Percentiles rank a stretch among this genome's conserved stretches.
Evolutionary conservation across 1,140 invertebrate genomes (phyloP).

Genomic region (Drosophila rufa): DNA sequence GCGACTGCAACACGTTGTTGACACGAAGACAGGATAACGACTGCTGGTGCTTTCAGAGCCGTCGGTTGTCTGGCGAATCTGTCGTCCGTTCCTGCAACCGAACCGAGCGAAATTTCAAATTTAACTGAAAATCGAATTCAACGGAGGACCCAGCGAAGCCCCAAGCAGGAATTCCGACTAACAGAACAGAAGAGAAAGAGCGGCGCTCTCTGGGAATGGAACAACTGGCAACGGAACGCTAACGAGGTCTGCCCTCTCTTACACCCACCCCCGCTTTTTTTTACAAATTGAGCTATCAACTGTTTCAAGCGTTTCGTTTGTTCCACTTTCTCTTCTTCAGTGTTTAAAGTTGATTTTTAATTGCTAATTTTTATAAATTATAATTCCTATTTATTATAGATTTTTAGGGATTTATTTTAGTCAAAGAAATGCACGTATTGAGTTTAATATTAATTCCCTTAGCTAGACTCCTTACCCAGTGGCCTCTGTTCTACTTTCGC

Average conservation of each 20-base stretch:
- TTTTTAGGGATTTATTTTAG: background rate
- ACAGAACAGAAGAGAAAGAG: slow-evolving; percentile 2
- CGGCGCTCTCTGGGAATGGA: background rate
- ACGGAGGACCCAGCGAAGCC: slow-evolving; percentile 1
- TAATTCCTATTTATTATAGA: background rate
- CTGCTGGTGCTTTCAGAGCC: background rate
- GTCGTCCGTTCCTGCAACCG: slow-evolving; percentile 4
- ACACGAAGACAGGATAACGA: slow-evolving; percentile 82
- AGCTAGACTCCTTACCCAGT: background rate
- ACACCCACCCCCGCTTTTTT: slow-evolving; percentile 23
- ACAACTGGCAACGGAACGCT: slow-evolving; percentile 15
- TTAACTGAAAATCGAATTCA: background rate
- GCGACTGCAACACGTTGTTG: slow-evolving; percentile 81
- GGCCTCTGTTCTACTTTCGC: slow-evolving; percentile 33
- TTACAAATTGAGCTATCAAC: slow-evolving; percentile 70
- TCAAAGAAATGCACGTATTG: too few relatives aligned
- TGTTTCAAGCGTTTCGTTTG: slow-evolving; percentile 36
- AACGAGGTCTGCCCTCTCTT: slow-evolving; percentile 41
- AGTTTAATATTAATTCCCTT: background rate
- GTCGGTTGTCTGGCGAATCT: background rate
- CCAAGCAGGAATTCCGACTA: background rate
- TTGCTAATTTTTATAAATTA: slow-evolving; percentile 10
- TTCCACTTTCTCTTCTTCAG: slow-evolving; percentile 23
- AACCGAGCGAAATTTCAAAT: slow-evolving; percentile 16
- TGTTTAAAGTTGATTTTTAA: slow-evolving; percentile 7